These are phyloP conservation scores for Brachystomella parvula DNA, from an alignment of 1,140 invertebrate genomes.

Conservation along the genomic window DNA sequence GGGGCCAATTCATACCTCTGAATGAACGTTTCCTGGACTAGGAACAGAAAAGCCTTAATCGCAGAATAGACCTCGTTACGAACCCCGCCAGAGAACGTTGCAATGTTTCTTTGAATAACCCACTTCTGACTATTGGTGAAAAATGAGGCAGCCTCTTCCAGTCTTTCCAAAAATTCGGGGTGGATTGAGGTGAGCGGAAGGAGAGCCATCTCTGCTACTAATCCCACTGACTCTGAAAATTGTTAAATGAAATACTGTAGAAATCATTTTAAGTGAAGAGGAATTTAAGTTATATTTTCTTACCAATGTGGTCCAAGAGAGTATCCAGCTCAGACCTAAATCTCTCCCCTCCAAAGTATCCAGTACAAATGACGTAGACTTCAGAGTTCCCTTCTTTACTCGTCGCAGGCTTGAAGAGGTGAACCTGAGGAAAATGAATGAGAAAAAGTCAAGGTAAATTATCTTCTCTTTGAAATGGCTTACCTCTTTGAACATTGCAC, in stretches of 20 bases:
- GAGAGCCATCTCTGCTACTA: neutral
- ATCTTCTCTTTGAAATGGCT: neutral
- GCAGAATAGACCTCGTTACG: no score
- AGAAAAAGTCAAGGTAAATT: neutral
- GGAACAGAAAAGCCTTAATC: no score
- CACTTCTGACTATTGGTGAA: neutral
- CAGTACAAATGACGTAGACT: conserved; percentile 70
- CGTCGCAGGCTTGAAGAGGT: conserved; percentile 76
- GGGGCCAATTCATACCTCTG: neutral
- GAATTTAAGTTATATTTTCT: neutral
- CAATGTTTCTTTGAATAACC: neutral
- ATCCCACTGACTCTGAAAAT: neutral
- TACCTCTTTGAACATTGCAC: conserved; percentile 58
- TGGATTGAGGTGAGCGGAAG: neutral
- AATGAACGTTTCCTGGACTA: neutral
- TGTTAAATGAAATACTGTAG: neutral
- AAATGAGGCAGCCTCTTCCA: neutral
- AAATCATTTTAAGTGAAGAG: neutral
- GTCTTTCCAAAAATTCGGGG: neutral
- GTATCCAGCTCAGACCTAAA: neutral
- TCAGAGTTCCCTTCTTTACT: conserved; percentile 93
- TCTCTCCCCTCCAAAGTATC: conserved; percentile 49
- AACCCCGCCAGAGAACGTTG: neutral
- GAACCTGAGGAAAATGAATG: conserved; percentile 2
- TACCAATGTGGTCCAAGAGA: neutral